Percentiles rank a stretch among this genome's conserved stretches.
phyloP scores from a whole-genome alignment of 2,888 invertebrate species.

The Phengaris alcon region DNA sequence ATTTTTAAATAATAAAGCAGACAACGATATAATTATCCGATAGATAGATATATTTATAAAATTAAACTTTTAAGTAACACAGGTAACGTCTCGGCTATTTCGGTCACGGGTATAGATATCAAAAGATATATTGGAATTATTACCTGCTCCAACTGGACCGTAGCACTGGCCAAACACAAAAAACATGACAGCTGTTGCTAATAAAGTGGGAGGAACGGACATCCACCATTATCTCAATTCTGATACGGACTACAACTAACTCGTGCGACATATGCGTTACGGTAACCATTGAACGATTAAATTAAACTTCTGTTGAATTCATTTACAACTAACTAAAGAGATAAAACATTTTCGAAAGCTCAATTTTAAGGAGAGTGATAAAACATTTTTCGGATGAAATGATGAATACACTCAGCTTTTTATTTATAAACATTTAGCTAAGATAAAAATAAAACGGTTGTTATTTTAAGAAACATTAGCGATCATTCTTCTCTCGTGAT shows the following conservation, averaged over 20 bases:
- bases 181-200: constrained; percentile 68
- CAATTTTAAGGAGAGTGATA: not conserved
- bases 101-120: constrained; percentile 19
- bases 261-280: constrained; percentile 64
- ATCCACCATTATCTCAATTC: constrained; percentile 76
- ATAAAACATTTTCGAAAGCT: not conserved
- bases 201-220: constrained; percentile 70
- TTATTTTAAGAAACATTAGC: constrained; percentile 13
- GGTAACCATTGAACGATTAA: constrained; percentile 42
- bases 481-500: not conserved
- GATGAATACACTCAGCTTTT: not conserved
- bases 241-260: constrained; percentile 74
- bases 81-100: not conserved
- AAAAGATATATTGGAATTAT: constrained; percentile 3
- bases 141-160: constrained; percentile 40
- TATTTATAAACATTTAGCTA: not conserved
- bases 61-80: not conserved
- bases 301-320: constrained; percentile 24
- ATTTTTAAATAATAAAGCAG: not conserved
- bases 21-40: not conserved
- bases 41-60: not conserved
- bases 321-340: constrained; percentile 1
- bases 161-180: constrained; percentile 60
- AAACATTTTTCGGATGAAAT: not conserved
- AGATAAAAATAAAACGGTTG: not conserved